Conservation (phyloP, 1,140 invertebrate genomes). For the Cyphomyrmex costatus region DNA sequence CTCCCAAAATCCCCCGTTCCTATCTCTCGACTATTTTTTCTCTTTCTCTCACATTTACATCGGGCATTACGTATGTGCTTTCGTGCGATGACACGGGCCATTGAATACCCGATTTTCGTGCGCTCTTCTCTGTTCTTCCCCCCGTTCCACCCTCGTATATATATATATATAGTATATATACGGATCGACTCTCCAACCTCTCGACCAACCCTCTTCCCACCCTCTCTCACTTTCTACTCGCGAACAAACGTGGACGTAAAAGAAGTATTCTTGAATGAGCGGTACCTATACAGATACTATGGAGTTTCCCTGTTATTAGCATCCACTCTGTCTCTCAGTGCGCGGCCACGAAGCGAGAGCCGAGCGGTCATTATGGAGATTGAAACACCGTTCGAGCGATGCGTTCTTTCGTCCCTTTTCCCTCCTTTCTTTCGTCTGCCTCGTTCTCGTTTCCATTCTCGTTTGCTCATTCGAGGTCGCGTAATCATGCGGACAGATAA, state of each 20-base stretch:
- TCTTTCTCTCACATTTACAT: conserved; percentile 49
- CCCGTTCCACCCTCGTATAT: background rate
- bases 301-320: conserved; percentile 82
- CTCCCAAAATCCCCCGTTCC: background rate
- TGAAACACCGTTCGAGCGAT: conserved; percentile 79
- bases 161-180: no score
- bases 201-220: background rate
- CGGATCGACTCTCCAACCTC: conserved; percentile 27
- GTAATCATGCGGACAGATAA: conserved; percentile 24
- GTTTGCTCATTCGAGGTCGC: conserved; percentile 33
- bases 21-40: background rate
- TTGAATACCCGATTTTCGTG: conserved; percentile 76
- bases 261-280: conserved; percentile 80
- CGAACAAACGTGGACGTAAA: conserved; percentile 79
- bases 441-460: conserved; percentile 4
- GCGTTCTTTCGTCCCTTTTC: conserved; percentile 62
- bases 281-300: conserved; percentile 76
- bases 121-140: background rate
- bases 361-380: conserved; percentile 83
- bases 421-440: background rate
- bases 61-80: conserved; percentile 60
- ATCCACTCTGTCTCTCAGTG: conserved; percentile 76
- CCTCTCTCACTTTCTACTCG: conserved; percentile 60
- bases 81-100: conserved; percentile 77
- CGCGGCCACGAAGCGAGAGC: conserved; percentile 65